A percentile compares a stretch with the other conserved stretches of the same genome.
Evolutionary conservation across 1,140 invertebrate genomes (phyloP).

Genomic region (Melanaphis sacchari): DNA sequence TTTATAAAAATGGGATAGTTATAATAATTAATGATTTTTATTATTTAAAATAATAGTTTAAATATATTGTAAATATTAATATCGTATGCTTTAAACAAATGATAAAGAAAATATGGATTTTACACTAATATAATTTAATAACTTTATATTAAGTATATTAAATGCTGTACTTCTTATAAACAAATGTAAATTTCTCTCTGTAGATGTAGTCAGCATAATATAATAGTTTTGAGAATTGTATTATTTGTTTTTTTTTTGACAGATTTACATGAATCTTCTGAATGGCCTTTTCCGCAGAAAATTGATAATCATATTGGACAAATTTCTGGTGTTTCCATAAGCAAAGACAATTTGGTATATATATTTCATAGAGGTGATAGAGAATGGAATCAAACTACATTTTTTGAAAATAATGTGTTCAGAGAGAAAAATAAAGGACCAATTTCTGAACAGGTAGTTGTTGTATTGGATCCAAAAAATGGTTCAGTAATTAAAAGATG

Average conservation of each 20-base stretch:
- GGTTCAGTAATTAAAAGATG: conserved; percentile 78
- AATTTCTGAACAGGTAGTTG: conserved; percentile 77
- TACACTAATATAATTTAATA: not conserved
- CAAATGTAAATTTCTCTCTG: not conserved
- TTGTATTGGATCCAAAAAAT: conserved; percentile 74
- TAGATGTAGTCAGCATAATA: not conserved
- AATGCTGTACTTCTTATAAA: not conserved
- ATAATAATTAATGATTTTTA: not conserved
- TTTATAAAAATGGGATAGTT: not conserved
- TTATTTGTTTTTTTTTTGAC: conserved; percentile 1
- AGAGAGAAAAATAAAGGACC: conserved; percentile 69
- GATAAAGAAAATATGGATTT: not conserved
- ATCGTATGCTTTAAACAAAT: not conserved
- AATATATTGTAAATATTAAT: not conserved
- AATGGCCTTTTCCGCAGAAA: conserved; percentile 67
- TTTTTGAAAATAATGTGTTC: conserved; percentile 71
- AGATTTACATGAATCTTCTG: conserved; percentile 58
- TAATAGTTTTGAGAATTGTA: not conserved
- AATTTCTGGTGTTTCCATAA: conserved; percentile 80
- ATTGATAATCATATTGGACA: conserved; percentile 72
- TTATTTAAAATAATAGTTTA: not conserved
- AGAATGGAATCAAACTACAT: conserved; percentile 75
- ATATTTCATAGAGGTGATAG: conserved; percentile 84
- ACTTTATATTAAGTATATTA: too few species aligned
- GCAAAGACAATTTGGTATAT: conserved; percentile 75